Conservation (phyloP, 2,888 invertebrate species). For the Epiperipatus broadwayi region DNA sequence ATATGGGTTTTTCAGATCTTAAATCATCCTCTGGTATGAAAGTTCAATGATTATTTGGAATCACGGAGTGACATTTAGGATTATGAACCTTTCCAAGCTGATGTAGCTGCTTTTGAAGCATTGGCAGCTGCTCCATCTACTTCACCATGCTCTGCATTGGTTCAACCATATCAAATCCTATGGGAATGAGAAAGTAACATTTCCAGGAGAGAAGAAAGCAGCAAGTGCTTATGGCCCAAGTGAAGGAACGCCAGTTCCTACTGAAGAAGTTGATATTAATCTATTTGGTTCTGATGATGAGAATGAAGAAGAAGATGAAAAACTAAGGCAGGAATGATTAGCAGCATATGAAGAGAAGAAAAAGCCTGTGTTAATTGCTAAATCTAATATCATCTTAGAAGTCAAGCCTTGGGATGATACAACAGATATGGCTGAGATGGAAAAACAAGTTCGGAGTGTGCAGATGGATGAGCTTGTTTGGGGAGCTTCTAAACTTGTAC, state of each 20-base stretch:
- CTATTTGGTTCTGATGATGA: slow-evolving; percentile 28
- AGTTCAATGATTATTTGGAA: no score
- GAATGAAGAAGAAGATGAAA: slow-evolving; percentile 24
- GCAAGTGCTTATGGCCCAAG: slow-evolving; percentile 26
- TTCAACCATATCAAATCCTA: slow-evolving; percentile 82
- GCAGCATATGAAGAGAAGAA: slow-evolving; percentile 33
- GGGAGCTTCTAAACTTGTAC: slow-evolving; percentile 86
- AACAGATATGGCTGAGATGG: slow-evolving; percentile 77
- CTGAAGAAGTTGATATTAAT: slow-evolving; percentile 37
- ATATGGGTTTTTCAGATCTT: no score
- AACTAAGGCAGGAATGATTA: slow-evolving; percentile 29
- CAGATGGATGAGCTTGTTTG: slow-evolving; percentile 79
- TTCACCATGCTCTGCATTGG: slow-evolving; percentile 61
- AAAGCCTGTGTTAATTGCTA: slow-evolving; percentile 50
- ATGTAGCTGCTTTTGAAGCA: slow-evolving; percentile 58
- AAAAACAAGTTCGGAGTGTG: slow-evolving; percentile 56
- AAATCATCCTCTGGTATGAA: no score
- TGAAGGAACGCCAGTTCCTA: slow-evolving; percentile 23
- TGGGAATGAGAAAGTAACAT: slow-evolving; percentile 32
- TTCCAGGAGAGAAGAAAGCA: slow-evolving; percentile 46
- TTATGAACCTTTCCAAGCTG: slow-evolving; percentile 66
- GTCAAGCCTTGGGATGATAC: slow-evolving; percentile 94
- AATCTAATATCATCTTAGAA: slow-evolving; percentile 80
- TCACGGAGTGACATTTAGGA: no score
- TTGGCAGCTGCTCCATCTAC: slow-evolving; percentile 49